Percentiles rank a stretch among this genome's conserved stretches.
Conservation (phyloP, 2,113 vertebrate species). For the Pipra filicauda region DNA sequence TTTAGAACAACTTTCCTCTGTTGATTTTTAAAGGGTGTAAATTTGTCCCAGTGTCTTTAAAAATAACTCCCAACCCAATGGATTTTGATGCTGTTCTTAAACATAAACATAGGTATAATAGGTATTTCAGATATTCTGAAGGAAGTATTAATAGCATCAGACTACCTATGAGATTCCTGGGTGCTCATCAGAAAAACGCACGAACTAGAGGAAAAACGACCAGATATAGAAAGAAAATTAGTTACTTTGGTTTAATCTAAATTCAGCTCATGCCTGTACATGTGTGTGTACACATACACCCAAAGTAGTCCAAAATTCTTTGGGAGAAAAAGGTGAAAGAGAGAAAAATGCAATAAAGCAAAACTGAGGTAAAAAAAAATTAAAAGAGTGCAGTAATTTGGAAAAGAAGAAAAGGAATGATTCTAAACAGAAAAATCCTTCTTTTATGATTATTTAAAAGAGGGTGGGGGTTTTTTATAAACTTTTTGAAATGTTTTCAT, state of each 20-base stretch:
- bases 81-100: neutral
- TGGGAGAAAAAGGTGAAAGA: neutral
- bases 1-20: neutral
- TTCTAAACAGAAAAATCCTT: neutral
- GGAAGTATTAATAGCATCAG: neutral
- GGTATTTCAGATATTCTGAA: neutral
- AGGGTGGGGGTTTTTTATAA: neutral
- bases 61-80: neutral
- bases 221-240: neutral
- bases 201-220: neutral
- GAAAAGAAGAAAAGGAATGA: neutral
- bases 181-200: neutral
- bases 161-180: neutral
- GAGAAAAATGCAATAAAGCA: neutral
- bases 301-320: neutral
- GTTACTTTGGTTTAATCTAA: neutral
- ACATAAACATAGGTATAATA: neutral
- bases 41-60: neutral
- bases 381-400: neutral
- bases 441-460: neutral
- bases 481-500: slow-evolving; percentile 23
- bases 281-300: neutral
- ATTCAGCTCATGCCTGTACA: neutral
- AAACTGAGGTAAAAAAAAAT: neutral
- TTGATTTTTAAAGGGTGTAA: neutral